Percentiles rank a stretch among this genome's conserved stretches.
Conservation (phyloP, 2,888 invertebrate genomes). For the Fragum whitleyi region DNA sequence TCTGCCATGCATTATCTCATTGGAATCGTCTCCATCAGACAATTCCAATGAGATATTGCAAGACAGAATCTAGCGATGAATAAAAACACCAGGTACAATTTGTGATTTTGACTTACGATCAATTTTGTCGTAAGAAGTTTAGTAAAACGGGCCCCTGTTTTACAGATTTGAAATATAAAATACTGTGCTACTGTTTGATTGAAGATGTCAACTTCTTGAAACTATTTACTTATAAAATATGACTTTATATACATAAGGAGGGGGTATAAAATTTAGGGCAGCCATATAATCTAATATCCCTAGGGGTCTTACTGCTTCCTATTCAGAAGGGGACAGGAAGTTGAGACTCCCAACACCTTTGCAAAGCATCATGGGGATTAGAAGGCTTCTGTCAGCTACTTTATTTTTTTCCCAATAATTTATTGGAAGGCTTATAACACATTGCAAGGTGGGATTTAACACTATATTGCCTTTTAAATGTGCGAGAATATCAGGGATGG, state of each 20-base stretch:
- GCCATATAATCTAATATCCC: not conserved
- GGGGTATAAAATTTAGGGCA: not conserved
- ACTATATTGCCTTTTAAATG: constrained; percentile 19
- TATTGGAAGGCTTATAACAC: constrained; percentile 18
- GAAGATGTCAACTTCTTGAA: not conserved
- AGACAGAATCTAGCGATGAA: too few relatives aligned
- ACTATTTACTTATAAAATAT: not conserved
- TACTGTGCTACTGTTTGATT: not conserved
- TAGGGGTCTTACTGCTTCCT: not conserved
- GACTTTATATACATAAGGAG: not conserved
- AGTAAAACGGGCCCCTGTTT: too few relatives aligned
- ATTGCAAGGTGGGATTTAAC: constrained; percentile 17
- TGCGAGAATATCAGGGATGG: constrained; percentile 1
- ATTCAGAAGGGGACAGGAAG: constrained; percentile 11
- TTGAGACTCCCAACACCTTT: constrained; percentile 10
- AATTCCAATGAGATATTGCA: too few relatives aligned
- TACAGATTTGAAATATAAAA: too few relatives aligned
- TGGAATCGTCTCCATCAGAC: too few relatives aligned
- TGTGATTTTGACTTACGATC: too few relatives aligned
- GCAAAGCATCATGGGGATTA: constrained; percentile 7
- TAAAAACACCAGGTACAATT: too few relatives aligned
- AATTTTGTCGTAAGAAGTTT: too few relatives aligned
- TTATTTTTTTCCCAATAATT: constrained; percentile 24
- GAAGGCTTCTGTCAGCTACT: not conserved
- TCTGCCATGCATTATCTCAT: too few relatives aligned